phyloP scores from a whole-genome alignment of 2,888 invertebrate species.

The Protodeltote pygarga region DNA sequence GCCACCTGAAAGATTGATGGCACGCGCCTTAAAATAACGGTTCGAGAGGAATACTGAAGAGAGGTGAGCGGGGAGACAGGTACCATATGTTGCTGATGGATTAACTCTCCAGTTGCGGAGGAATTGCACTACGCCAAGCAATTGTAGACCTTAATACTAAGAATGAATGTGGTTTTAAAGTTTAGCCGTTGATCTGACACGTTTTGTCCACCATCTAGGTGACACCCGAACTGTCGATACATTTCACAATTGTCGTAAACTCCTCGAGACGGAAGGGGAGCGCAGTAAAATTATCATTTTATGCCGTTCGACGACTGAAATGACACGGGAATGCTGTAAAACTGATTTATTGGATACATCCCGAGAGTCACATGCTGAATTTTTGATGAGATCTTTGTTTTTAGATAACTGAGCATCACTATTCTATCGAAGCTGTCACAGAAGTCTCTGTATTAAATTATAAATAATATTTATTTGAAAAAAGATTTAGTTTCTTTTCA shows the following conservation, averaged over 20 bases:
- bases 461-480: too few relatives aligned
- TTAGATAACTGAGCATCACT: conserved; percentile 64
- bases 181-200: conserved; percentile 36
- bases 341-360: conserved; percentile 86
- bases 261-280: conserved; percentile 84
- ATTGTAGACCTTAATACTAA: conserved; percentile 58
- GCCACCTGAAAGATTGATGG: conserved; percentile 82
- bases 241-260: conserved; percentile 87
- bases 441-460: too few relatives aligned
- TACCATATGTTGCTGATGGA: conserved; percentile 76
- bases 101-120: conserved; percentile 44
- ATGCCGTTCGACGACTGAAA: conserved; percentile 87
- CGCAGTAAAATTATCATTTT: conserved; percentile 87
- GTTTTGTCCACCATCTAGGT: conserved; percentile 75
- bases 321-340: conserved; percentile 86
- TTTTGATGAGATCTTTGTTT: conserved; percentile 84
- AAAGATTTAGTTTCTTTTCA: too few relatives aligned
- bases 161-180: conserved; percentile 49
- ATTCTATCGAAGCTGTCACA: conserved; percentile 16
- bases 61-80: conserved; percentile 51
- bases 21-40: conserved; percentile 75
- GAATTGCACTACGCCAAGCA: conserved; percentile 22
- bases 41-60: conserved; percentile 57
- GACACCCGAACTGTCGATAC: conserved; percentile 86
- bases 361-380: conserved; percentile 83